These are phyloP conservation scores for Drosophila fulvimacula DNA, from an alignment of 2,888 invertebrate species.

Conservation along the genomic window DNA sequence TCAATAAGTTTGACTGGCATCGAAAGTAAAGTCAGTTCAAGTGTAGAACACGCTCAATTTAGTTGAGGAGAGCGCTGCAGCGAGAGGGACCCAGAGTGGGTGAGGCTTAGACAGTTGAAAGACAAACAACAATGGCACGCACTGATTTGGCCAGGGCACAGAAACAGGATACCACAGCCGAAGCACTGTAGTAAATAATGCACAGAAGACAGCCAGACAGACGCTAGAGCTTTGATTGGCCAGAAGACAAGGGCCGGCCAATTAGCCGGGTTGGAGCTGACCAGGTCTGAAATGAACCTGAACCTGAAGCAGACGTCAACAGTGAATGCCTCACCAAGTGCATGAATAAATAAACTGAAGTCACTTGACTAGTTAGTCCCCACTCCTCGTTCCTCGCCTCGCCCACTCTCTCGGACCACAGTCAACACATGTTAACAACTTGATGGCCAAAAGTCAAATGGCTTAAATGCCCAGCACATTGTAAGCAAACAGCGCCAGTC, in stretches of 20 bases:
- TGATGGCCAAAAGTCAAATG: conserved; percentile 78
- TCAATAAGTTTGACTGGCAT: conserved; percentile 60
- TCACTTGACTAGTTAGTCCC: conserved; percentile 55
- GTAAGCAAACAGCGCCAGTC: conserved; percentile 66
- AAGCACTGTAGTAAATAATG: conserved; percentile 40
- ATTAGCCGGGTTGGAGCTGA: conserved; percentile 65
- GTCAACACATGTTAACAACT: conserved; percentile 78
- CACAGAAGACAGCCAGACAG: conserved; percentile 31
- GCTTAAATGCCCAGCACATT: conserved; percentile 74
- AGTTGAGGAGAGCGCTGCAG: not conserved
- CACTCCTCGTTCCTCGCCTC: conserved; percentile 4
- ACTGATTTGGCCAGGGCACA: conserved; percentile 63
- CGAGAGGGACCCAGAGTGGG: not conserved
- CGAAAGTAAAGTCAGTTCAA: conserved; percentile 46
- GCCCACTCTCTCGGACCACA: conserved; percentile 19
- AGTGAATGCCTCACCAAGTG: conserved; percentile 77
- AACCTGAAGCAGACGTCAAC: conserved; percentile 32
- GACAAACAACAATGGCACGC: conserved; percentile 77
- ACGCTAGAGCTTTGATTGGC: conserved; percentile 72
- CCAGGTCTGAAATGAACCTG: conserved; percentile 48
- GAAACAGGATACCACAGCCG: conserved; percentile 19
- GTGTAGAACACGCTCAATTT: conserved; percentile 67
- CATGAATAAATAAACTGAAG: conserved; percentile 77
- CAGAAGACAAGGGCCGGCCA: conserved; percentile 55
- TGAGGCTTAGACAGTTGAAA: conserved; percentile 44